These are phyloP conservation scores for Diglossa cyanea DNA, from an alignment of 2,797 vertebrate species.

Conservation along the genomic window DNA sequence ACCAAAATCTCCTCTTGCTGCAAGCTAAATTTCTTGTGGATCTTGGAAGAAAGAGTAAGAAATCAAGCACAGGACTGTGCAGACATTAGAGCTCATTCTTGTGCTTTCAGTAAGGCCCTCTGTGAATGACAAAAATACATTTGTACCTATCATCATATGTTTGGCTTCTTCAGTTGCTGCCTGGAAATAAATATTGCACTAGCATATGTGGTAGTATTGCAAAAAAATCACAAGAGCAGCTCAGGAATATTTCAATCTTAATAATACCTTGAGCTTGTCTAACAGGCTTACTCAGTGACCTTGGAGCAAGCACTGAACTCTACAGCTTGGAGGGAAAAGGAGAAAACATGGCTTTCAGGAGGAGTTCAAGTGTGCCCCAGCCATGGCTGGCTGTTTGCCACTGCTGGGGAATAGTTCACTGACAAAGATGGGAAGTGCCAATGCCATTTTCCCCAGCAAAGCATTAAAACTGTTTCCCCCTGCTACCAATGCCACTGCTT, in stretches of 20 bases:
- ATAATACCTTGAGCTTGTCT: neutral
- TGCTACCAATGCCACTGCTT: neutral
- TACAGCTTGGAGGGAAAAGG: neutral
- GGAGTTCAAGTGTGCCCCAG: rapidly evolving
- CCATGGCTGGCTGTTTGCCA: neutral
- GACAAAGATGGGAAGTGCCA: neutral
- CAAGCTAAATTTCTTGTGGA: neutral
- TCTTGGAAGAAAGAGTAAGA: neutral
- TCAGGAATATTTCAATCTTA: neutral
- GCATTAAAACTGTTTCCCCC: neutral
- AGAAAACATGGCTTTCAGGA: neutral
- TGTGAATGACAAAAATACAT: neutral
- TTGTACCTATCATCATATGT: neutral
- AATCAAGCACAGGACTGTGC: neutral
- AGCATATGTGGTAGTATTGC: neutral
- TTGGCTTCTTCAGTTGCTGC: neutral
- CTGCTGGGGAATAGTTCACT: neutral
- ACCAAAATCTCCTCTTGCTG: neutral
- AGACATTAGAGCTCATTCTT: neutral
- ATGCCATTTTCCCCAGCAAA: neutral
- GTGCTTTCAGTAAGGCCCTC: neutral
- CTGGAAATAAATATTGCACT: neutral
- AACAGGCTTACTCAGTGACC: neutral
- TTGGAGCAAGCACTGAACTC: neutral
- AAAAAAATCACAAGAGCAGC: neutral